Conservation (phyloP, 2,888 invertebrate species). For the Lithophane socia region DNA sequence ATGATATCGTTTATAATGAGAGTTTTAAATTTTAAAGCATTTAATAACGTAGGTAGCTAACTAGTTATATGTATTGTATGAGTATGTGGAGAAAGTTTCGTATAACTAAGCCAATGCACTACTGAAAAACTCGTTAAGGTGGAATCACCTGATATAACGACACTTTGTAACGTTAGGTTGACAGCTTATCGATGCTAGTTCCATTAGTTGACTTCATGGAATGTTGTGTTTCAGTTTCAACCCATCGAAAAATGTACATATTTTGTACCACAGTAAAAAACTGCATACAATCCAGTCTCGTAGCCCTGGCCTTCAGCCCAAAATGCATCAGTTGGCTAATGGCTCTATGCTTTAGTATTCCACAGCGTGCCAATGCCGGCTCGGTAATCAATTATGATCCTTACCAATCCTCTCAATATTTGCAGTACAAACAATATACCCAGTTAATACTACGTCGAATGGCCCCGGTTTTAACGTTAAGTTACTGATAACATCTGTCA, state of each 20-base stretch:
- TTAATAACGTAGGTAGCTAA: neutral
- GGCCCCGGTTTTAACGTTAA: constrained; percentile 15
- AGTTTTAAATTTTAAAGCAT: neutral
- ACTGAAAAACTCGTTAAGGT: constrained; percentile 47
- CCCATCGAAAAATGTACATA: neutral
- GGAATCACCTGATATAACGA: constrained; percentile 17
- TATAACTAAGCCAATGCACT: constrained; percentile 17
- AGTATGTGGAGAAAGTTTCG: constrained; percentile 18
- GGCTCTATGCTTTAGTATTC: constrained; percentile 39
- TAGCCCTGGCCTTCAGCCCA: constrained; percentile 45
- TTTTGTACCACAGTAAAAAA: constrained; percentile 22
- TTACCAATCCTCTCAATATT: constrained; percentile 61
- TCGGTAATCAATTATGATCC: constrained; percentile 59
- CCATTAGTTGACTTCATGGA: constrained; percentile 35
- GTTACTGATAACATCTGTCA: constrained; percentile 15
- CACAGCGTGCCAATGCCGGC: constrained; percentile 47
- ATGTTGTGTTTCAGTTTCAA: constrained; percentile 2
- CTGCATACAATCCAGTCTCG: constrained; percentile 36
- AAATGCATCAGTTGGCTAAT: constrained; percentile 58
- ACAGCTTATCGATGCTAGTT: constrained; percentile 29
- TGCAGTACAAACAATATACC: constrained; percentile 48
- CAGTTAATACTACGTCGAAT: constrained; percentile 33
- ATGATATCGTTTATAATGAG: neutral
- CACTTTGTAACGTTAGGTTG: constrained; percentile 9
- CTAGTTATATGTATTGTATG: constrained; percentile 1